phyloP scores from a whole-genome alignment of 2,113 vertebrate genomes.

The Saccopteryx bilineata region DNA sequence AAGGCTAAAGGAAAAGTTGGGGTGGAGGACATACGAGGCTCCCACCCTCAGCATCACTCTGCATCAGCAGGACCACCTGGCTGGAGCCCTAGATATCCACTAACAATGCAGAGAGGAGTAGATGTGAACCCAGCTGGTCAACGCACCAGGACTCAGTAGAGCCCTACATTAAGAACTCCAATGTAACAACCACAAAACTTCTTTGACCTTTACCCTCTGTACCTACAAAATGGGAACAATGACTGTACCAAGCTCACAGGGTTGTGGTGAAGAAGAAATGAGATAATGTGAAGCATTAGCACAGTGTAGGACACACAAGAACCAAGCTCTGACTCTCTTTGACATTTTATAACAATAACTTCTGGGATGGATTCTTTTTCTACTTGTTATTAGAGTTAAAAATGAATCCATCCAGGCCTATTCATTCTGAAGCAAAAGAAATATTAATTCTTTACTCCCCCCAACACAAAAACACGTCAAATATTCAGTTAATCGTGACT shows the following conservation, averaged over 20 bases:
- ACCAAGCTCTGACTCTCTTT: not conserved
- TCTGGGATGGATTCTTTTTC: not conserved
- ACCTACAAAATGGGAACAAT: not conserved
- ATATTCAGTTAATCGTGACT: not conserved
- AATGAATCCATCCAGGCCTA: not conserved
- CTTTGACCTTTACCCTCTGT: not conserved
- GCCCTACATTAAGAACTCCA: not conserved
- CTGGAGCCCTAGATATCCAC: not conserved
- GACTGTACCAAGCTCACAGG: not conserved
- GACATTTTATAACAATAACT: not conserved
- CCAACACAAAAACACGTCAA: not conserved
- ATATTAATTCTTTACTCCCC: not conserved
- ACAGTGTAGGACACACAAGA: rapidly evolving
- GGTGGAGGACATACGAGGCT: not conserved
- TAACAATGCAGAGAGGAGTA: not conserved
- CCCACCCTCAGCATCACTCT: not conserved
- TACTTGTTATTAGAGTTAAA: not conserved
- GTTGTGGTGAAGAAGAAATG: not conserved
- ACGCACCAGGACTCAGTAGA: not conserved
- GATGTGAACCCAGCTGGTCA: not conserved
- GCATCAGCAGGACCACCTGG: not conserved
- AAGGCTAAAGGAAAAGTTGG: not conserved
- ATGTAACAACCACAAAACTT: not conserved
- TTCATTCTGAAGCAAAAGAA: not conserved
- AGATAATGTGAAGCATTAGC: not conserved